Base-by-base conservation (phyloP, 2,113 vertebrate species). In the Gadus macrocephalus region DNA sequence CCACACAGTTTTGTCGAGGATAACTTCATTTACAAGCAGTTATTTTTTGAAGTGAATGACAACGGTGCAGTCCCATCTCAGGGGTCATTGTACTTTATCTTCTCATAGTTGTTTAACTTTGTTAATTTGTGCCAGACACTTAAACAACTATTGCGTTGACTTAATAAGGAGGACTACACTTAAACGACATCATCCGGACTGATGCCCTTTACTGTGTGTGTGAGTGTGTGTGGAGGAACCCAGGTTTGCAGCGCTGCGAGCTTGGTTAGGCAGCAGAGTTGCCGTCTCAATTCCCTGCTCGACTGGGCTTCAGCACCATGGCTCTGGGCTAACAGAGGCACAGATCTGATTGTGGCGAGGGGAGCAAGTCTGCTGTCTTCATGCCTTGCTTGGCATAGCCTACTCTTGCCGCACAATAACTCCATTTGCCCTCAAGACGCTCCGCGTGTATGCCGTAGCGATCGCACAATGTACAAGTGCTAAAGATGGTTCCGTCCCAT, bases 371-470 rank as follows among this genome's bases (percentile, higher is more conserved):
- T 89, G 89, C 86, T 72, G 82, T 84, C 86, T 91, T 91, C 90
- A 91, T 90, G 90, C 90, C 83, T 88, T 89, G 88, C 88, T 90
- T 91, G 88, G 88, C 89, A 89, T 88, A 83, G 85, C 78, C 85
- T 87, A 89, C 85, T 88, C 80, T 86, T 89, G 81, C 87, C 69
- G 89, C 89, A 88, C 87, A 83, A 83, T 91, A 85, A 89, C 87
- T 91, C 83, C 73, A 89, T 91, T 91, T 89, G 88, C 90, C 90
- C 90, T 72, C 78, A 79, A 91, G 91, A 90, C 79, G 85, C 84
- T 85, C 77, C 22, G 66, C 73, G 70, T 78, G n/a, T 67, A 67
- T 71, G 78, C 83, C 77, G 84, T 81, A 81, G 69, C 76, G 68
- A 71, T 85, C 53, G 28, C 83, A 73, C 77, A 65, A 62, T 76